Conservation (phyloP, 2,113 vertebrate species). For the Ramphastos sulfuratus region DNA sequence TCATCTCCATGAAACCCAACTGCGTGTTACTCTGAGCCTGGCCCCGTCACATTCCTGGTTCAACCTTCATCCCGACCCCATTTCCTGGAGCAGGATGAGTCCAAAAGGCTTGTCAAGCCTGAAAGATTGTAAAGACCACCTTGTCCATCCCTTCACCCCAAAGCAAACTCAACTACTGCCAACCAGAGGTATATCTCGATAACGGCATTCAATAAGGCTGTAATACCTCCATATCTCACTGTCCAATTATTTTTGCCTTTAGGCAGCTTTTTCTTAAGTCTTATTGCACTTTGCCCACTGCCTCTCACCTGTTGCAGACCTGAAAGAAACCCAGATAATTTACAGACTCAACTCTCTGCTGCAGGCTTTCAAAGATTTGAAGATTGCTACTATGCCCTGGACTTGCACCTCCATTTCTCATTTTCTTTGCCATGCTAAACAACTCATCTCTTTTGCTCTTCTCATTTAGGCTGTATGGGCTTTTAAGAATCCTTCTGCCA, state of each 20-base stretch:
- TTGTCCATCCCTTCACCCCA: not conserved
- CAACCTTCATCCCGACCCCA: rapidly evolving
- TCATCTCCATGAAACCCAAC: not conserved
- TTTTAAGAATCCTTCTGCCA: not conserved
- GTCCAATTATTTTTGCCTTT: not conserved
- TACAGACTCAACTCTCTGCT: not conserved
- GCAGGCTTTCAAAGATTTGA: not conserved
- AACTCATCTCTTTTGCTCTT: not conserved
- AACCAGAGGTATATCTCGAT: rapidly evolving
- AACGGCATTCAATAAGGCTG: not conserved
- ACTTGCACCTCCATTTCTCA: rapidly evolving
- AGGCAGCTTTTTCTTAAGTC: not conserved
- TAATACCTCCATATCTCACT: too few relatives aligned
- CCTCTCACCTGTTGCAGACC: not conserved
- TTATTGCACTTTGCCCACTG: not conserved
- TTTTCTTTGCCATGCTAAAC: not conserved
- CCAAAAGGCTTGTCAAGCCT: not conserved
- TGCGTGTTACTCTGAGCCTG: not conserved
- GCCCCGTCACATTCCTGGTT: not conserved
- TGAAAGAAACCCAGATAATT: not conserved
- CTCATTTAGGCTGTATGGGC: not conserved
- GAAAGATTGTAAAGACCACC: not conserved
- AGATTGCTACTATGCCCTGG: not conserved
- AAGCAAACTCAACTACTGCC: not conserved
- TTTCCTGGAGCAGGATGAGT: not conserved